Conservation (phyloP, 2,888 invertebrate genomes). For the Himalopsyche anomala region DNA sequence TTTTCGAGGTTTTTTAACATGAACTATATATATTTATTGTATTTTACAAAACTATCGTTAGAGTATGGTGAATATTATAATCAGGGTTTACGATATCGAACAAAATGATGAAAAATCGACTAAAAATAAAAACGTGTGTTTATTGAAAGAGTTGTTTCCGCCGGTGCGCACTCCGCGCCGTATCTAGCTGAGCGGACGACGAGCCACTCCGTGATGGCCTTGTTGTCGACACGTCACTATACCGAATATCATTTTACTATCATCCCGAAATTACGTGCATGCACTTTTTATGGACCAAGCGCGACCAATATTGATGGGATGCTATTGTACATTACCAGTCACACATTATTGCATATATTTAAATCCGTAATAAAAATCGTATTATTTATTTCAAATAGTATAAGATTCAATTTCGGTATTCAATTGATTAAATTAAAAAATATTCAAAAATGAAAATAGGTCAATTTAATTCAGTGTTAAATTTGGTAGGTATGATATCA, state of each 20-base stretch:
- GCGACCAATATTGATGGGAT: background rate
- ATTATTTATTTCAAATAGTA: too few species aligned
- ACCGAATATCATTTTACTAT: constrained; percentile 20
- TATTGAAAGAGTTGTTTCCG: constrained; percentile 55
- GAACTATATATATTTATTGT: too few species aligned
- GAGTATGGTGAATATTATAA: background rate
- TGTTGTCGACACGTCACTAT: constrained; percentile 56
- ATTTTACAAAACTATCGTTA: background rate
- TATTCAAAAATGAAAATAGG: too few species aligned
- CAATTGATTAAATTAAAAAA: too few species aligned
- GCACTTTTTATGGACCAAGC: constrained; percentile 23
- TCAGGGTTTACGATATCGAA: background rate
- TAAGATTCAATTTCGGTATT: too few species aligned
- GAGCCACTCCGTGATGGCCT: constrained; percentile 50
- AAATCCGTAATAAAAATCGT: too few species aligned
- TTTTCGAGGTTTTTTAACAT: too few species aligned
- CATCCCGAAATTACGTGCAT: background rate
- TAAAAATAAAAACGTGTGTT: constrained; percentile 34
- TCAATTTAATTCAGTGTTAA: too few species aligned
- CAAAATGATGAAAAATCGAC: background rate
- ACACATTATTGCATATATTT: too few species aligned
- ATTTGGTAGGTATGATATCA: too few species aligned
- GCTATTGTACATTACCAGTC: too few species aligned
- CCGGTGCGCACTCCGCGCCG: constrained; percentile 62
- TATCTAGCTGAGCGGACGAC: constrained; percentile 63